Percentiles rank a stretch among this genome's conserved stretches.
These are phyloP conservation scores for Artemia sinica DNA, from an alignment of 2,888 invertebrate species.

Conservation along the genomic window DNA sequence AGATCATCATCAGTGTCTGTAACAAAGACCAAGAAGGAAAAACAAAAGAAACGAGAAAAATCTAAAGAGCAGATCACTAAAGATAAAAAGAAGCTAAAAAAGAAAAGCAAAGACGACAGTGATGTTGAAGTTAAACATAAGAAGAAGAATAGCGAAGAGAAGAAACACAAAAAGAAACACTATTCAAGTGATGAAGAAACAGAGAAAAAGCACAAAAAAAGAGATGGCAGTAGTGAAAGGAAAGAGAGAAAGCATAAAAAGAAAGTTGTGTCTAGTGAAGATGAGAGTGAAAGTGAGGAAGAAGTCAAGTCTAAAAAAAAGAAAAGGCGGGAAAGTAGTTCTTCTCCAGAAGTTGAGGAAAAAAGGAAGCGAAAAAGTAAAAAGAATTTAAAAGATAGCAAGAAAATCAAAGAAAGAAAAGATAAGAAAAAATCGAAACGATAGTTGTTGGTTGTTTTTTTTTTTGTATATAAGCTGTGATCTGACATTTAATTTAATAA, in stretches of 20 bases:
- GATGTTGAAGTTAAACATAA: constrained; percentile 1
- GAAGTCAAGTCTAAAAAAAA: constrained; percentile 2
- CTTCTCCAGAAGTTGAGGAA: constrained; percentile 9
- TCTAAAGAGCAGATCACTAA: background rate
- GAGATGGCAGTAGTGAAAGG: constrained; percentile 32
- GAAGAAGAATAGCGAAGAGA: background rate
- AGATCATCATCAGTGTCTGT: constrained; percentile 3
- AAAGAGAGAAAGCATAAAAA: constrained; percentile 29
- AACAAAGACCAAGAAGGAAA: background rate
- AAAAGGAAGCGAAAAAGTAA: background rate
- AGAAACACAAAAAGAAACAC: background rate
- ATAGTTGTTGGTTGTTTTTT: too few relatives aligned
- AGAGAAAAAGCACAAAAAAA: constrained; percentile 10
- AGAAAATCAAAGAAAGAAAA: constrained; percentile 12
- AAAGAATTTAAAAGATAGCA: constrained; percentile 13
- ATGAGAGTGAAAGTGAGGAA: background rate
- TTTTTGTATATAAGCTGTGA: too few relatives aligned
- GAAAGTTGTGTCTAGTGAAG: constrained; percentile 22
- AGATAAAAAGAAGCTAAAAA: background rate
- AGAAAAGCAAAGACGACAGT: background rate
- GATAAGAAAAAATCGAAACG: constrained; percentile 4
- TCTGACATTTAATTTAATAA: too few relatives aligned
- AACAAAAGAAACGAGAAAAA: background rate
- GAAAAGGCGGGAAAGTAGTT: constrained; percentile 1
- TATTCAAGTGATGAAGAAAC: background rate